Evolutionary conservation across 1,140 invertebrate genomes (phyloP).

Genomic region (Tenebrio molitor): DNA sequence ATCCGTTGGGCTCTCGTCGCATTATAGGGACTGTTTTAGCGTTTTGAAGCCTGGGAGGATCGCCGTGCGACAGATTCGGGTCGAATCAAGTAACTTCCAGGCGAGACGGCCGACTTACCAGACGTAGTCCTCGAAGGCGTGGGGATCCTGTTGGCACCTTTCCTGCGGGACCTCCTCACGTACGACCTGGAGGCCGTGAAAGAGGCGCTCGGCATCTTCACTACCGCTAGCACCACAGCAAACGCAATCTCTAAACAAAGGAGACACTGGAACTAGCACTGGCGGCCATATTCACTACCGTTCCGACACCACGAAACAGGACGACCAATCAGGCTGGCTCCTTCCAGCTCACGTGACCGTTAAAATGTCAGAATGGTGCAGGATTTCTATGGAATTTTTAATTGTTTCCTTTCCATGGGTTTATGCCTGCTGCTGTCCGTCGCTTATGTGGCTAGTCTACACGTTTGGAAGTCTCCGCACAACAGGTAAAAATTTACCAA

Average conservation of each 20-base stretch:
- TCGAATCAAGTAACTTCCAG: slow-evolving; percentile 7
- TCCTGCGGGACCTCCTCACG: slow-evolving; percentile 86
- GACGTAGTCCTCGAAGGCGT: slow-evolving; percentile 82
- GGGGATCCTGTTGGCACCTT: slow-evolving; percentile 83
- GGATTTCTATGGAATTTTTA: slow-evolving; percentile 61
- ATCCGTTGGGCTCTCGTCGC: not conserved
- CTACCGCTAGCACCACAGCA: slow-evolving; percentile 52
- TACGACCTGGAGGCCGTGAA: slow-evolving; percentile 90
- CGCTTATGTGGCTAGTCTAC: slow-evolving; percentile 85
- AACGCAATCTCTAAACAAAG: slow-evolving; percentile 75
- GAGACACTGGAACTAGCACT: slow-evolving; percentile 72
- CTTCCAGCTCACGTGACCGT: slow-evolving; percentile 61
- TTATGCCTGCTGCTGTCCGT: slow-evolving; percentile 81
- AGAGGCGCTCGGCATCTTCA: slow-evolving; percentile 90
- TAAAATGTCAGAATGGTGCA: slow-evolving; percentile 67
- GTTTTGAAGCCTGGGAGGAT: not conserved
- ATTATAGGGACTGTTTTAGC: not conserved
- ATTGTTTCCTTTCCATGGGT: slow-evolving; percentile 67
- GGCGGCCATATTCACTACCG: slow-evolving; percentile 76
- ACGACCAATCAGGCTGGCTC: slow-evolving; percentile 56
- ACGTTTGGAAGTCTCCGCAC: slow-evolving; percentile 83
- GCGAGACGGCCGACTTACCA: slow-evolving; percentile 69
- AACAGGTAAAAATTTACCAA: slow-evolving; percentile 72
- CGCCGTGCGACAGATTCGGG: slow-evolving; percentile 10
- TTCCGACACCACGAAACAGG: slow-evolving; percentile 51